Conservation (phyloP, 2,797 vertebrate genomes). For the Tapirus indicus region DNA sequence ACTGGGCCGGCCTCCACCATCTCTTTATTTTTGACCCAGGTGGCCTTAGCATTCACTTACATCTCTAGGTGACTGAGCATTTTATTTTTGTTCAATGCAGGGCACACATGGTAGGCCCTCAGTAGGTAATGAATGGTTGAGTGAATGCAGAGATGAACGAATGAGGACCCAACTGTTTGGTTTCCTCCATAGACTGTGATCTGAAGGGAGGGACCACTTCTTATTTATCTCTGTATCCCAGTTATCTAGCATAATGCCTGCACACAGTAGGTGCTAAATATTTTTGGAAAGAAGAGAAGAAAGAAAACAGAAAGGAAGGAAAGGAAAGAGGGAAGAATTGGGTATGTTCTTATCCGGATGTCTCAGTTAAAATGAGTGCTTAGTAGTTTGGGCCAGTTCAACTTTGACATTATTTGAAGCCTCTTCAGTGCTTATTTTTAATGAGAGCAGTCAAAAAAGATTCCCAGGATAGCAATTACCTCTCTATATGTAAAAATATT, state of each 20-base stretch:
- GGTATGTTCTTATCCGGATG: conserved; percentile 25
- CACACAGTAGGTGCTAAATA: neutral
- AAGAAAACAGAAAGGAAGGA: neutral
- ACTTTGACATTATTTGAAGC: conserved; percentile 51
- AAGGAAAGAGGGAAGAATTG: neutral
- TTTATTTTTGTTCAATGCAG: neutral
- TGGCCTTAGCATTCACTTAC: neutral
- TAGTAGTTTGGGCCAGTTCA: conserved; percentile 44
- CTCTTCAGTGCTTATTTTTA: conserved; percentile 21
- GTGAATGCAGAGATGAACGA: neutral
- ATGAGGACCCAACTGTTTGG: neutral
- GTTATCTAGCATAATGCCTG: neutral
- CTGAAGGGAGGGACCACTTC: neutral
- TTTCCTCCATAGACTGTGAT: neutral
- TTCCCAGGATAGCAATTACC: neutral
- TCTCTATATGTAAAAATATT: conserved; percentile 56
- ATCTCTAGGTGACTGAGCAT: neutral
- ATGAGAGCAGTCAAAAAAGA: neutral
- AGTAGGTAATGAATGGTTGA: neutral
- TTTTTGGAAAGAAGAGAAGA: conserved; percentile 22
- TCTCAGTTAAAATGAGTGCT: conserved; percentile 57
- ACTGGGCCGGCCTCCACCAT: neutral
- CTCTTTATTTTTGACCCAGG: neutral
- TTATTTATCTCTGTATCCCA: neutral
- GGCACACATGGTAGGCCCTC: neutral